Base-by-base conservation (phyloP, 2,797 vertebrate genomes). In the Vireo griseus region DNA sequence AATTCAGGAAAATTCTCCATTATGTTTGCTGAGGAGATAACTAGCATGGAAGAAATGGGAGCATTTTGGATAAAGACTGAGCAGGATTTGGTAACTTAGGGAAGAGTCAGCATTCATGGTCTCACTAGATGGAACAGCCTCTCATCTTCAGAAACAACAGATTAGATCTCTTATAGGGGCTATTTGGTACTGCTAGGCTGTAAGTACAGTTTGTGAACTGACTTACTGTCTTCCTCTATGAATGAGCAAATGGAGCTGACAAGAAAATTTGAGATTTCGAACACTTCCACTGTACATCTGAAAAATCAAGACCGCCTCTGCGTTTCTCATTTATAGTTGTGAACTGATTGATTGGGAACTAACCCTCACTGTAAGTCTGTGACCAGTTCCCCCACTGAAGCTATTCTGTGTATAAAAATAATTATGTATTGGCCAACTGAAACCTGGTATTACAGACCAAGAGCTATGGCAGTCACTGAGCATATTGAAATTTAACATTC, bases 191-290 rank as follows among this genome's bases (percentile, higher is more conserved):
- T 61, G 20, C 39, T 80, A 37, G 78, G 37, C 67, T 2, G 0
- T 76, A 90, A 88, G 71, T 67, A 44, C n/a, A 73, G 39, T 19
- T 82, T 86, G 81, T 78, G 84, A 89, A 16, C 63, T 79, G 52
- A n/a, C 31, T 90, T 93, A 20, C 55, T 82, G n/a, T 73, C 72
- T 74, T 84, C 65, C 16, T 80, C 17, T 31, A 42, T 71, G 75
- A 71, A 65, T 86, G 42, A 89, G 48, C n/a, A 88, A 86, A 71
- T 62, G 67, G 42, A 71, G 16, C 35, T 10, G 7, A 84, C 44
- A 75, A 59, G 44, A 81, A 58, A 84, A 63, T 26, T 19, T 59
- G 55, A 85, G 33, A 73, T 90, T 89, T 92, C 0, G 0, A 88
- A 51, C 55, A 65, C 74, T 79, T 26, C 42, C 42, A 50, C 37